Conservation (phyloP, 2,888 invertebrate species). For the Troilus luridus region DNA sequence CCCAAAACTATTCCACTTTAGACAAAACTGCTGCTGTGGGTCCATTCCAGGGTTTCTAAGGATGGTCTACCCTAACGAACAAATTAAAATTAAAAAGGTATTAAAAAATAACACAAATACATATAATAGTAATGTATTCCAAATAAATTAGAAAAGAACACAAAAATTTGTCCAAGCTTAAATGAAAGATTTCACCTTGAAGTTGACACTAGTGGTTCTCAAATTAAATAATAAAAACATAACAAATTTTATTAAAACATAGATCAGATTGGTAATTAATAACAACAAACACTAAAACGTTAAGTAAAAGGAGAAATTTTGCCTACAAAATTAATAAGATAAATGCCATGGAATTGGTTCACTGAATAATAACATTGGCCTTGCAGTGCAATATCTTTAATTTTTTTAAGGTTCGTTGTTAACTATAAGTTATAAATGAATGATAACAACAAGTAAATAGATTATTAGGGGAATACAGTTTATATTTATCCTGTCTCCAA, state of each 20-base stretch:
- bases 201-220: background rate
- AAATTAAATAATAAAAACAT: conserved; percentile 1
- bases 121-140: background rate
- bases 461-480: conserved; percentile 58
- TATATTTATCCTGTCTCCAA: conserved; percentile 65
- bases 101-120: background rate
- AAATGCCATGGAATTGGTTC: conserved; percentile 51
- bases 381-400: conserved; percentile 16
- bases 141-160: background rate
- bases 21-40: conserved; percentile 92
- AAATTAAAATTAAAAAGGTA: background rate
- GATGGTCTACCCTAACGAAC: conserved; percentile 63
- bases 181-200: conserved; percentile 8
- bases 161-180: background rate
- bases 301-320: background rate
- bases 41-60: conserved; percentile 79
- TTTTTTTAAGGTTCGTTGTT: background rate
- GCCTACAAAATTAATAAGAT: background rate
- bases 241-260: background rate
- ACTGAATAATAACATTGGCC: conserved; percentile 59
- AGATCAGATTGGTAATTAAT: background rate
- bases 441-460: conserved; percentile 49
- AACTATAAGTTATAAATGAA: conserved; percentile 30
- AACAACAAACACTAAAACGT: background rate
- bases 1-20: conserved; percentile 97